Evolutionary conservation across 2,888 invertebrate species (phyloP).

Genomic region (Phania funesta): DNA sequence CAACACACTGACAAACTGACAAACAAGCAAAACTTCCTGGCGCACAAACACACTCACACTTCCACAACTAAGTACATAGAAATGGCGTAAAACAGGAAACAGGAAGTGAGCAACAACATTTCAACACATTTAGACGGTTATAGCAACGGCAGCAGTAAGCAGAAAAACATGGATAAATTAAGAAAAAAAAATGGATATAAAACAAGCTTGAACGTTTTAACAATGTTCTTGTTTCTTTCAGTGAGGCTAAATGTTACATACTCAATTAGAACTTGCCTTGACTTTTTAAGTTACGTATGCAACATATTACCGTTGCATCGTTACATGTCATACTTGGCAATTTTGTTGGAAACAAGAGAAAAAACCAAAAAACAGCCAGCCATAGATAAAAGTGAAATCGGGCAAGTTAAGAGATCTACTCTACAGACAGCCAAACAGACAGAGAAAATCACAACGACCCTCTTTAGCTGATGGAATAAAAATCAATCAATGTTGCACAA

Average conservation of each 20-base stretch:
- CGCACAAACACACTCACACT: neutral
- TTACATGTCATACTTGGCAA: constrained; percentile 26
- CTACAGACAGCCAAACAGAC: neutral
- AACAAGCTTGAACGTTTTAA: neutral
- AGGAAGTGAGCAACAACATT: constrained; percentile 64
- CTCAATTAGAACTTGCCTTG: constrained; percentile 28
- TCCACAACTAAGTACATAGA: neutral
- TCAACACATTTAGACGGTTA: constrained; percentile 53
- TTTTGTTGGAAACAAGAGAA: neutral
- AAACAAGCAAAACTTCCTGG: constrained; percentile 29
- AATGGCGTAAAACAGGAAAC: constrained; percentile 61
- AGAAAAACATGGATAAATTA: neutral
- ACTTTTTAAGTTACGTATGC: constrained; percentile 33
- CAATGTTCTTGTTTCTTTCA: neutral
- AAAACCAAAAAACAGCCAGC: neutral
- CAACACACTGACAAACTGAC: constrained; percentile 13
- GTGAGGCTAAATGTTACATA: constrained; percentile 24
- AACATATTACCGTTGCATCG: constrained; percentile 24
- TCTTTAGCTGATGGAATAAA: constrained; percentile 20
- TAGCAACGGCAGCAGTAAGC: neutral
- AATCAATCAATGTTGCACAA: constrained; percentile 42
- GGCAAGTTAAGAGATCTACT: neutral
- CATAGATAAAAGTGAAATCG: constrained; percentile 39
- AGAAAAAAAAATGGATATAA: neutral
- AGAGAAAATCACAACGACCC: neutral